Evolutionary conservation across 2,113 vertebrate species (phyloP).

Genomic region (Litocranius walleri): DNA sequence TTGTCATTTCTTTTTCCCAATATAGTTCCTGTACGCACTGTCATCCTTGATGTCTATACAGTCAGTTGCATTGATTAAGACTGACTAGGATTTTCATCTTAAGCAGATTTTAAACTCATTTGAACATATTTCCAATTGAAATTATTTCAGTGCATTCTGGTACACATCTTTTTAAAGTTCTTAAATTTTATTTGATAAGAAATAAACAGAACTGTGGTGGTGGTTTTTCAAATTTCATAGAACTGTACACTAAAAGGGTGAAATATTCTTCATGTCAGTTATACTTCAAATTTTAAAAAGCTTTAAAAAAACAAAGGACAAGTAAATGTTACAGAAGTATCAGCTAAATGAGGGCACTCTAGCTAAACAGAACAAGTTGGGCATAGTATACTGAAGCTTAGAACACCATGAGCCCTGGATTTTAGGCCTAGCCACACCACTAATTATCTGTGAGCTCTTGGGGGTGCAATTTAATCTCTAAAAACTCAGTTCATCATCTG

Average conservation of each 20-base stretch:
- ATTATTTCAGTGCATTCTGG: not conserved
- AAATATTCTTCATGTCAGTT: not conserved
- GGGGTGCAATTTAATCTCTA: not conserved
- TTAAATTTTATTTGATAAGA: not conserved
- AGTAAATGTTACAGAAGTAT: not conserved
- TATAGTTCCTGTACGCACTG: not conserved
- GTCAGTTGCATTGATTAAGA: not conserved
- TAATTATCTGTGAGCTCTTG: not conserved
- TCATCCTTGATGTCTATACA: not conserved
- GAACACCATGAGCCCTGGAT: not conserved
- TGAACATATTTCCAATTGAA: not conserved
- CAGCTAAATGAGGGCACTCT: not conserved
- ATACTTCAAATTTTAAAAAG: not conserved
- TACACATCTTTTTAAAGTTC: not conserved
- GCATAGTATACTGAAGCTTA: not conserved
- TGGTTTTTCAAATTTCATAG: not conserved
- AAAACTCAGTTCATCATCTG: not conserved
- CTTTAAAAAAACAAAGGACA: not conserved
- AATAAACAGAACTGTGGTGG: not conserved
- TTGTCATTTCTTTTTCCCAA: not conserved
- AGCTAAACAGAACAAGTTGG: not conserved
- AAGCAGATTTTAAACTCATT: conserved; percentile 13
- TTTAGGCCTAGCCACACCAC: not conserved
- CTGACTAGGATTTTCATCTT: not conserved
- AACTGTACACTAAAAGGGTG: not conserved